Percentiles rank a stretch among this genome's conserved stretches.
Evolutionary conservation across 2,797 vertebrate species (phyloP).

Genomic region (Crax fasciolata): DNA sequence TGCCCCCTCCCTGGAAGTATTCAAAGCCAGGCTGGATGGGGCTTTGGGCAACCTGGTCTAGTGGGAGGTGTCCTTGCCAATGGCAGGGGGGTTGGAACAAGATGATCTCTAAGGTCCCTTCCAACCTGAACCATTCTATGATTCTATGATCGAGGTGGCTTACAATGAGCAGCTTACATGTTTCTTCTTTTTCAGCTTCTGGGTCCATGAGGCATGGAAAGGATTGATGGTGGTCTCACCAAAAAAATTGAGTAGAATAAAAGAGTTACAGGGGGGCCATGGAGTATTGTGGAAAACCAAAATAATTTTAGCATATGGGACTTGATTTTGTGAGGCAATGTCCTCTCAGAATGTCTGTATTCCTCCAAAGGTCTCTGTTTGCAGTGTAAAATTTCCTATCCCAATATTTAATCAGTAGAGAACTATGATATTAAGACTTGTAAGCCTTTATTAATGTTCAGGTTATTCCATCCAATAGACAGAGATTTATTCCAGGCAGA

Average conservation of each 20-base stretch:
- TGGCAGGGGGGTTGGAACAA: too few species aligned
- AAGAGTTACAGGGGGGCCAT: neutral
- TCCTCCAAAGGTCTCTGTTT: neutral
- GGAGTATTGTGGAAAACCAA: neutral
- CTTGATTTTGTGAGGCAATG: neutral
- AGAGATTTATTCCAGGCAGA: neutral
- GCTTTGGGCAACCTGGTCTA: too few species aligned
- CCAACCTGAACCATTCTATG: too few species aligned
- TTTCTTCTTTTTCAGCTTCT: neutral
- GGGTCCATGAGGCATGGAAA: neutral
- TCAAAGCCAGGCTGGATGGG: too few species aligned
- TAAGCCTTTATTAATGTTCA: neutral
- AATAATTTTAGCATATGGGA: neutral
- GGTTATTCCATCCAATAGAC: neutral
- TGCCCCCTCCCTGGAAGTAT: too few species aligned
- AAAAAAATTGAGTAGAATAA: neutral
- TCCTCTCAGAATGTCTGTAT: neutral
- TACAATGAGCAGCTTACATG: neutral
- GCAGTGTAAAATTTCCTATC: neutral
- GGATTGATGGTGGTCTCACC: neutral
- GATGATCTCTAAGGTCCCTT: too few species aligned
- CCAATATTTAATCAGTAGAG: neutral
- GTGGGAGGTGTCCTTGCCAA: too few species aligned
- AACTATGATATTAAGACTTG: neutral
- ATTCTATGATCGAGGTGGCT: neutral